These are phyloP conservation scores for Choloepus hoffmanni DNA, from an alignment of 2,113 vertebrate genomes.

Conservation along the genomic window DNA sequence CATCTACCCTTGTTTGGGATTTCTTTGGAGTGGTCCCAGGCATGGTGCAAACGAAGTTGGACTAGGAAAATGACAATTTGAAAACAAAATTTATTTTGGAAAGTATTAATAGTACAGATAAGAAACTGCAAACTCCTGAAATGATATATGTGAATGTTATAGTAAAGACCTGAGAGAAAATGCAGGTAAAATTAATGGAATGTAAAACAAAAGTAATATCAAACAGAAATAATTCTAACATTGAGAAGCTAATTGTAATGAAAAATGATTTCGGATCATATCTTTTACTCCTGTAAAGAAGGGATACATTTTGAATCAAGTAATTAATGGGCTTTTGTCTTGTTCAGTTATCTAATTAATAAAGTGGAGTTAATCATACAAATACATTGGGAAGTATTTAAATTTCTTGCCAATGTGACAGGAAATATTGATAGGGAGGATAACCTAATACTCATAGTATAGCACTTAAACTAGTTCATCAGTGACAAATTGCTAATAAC, in stretches of 20 bases:
- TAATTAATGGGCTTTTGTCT: conserved; percentile 40
- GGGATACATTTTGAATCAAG: conserved; percentile 33
- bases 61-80: background rate
- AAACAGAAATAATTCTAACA: conserved; percentile 54
- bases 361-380: conserved; percentile 24
- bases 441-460: background rate
- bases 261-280: conserved; percentile 52
- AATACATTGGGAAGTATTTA: conserved; percentile 16
- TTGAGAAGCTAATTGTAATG: conserved; percentile 39
- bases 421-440: background rate
- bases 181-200: conserved; percentile 7
- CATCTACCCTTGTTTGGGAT: background rate
- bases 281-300: conserved; percentile 33
- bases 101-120: background rate
- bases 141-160: background rate
- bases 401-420: background rate
- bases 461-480: background rate
- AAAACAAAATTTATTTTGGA: background rate
- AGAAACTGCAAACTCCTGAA: conserved; percentile 26
- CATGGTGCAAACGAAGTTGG: background rate
- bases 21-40: background rate
- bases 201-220: conserved; percentile 36
- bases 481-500: background rate
- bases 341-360: conserved; percentile 54
- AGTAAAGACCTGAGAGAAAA: background rate